Evolutionary conservation across 2,888 invertebrate genomes (phyloP).

Genomic region (Cosmopolites sordidus): DNA sequence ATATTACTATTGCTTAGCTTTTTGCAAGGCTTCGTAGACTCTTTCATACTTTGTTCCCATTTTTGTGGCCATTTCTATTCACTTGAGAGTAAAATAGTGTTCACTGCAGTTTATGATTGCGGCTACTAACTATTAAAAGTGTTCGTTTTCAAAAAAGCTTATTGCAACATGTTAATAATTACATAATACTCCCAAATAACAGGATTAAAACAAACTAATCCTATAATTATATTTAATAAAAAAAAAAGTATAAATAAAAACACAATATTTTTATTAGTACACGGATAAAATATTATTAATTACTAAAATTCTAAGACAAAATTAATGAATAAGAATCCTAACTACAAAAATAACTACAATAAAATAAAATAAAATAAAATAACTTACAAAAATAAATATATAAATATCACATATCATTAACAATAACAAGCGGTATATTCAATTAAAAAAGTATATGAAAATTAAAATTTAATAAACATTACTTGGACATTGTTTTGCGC

Average conservation of each 20-base stretch:
- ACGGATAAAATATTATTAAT: neutral
- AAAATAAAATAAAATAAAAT: neutral
- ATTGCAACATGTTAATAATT: too few relatives aligned
- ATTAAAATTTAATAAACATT: neutral
- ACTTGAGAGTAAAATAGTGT: conserved; percentile 42
- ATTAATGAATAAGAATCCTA: too few relatives aligned
- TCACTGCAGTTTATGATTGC: conserved; percentile 43
- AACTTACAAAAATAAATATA: neutral
- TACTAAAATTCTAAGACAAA: too few relatives aligned
- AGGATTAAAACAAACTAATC: too few relatives aligned
- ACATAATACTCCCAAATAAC: too few relatives aligned
- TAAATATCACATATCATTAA: too few relatives aligned
- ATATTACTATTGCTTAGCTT: conserved; percentile 12
- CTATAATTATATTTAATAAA: too few relatives aligned
- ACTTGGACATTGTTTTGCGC: conserved; percentile 5
- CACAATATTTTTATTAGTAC: neutral
- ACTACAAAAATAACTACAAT: neutral
- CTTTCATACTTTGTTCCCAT: neutral
- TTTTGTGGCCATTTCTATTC: conserved; percentile 27
- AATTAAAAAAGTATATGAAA: too few relatives aligned
- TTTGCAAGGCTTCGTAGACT: conserved; percentile 18
- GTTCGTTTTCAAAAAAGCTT: too few relatives aligned
- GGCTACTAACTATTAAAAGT: conserved; percentile 31
- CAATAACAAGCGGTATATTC: too few relatives aligned
- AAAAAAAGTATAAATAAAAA: too few relatives aligned